A percentile compares a stretch with the other conserved stretches of the same genome.
Conservation (phyloP, 2,888 invertebrate species). For the Leptopilina drosophilae region DNA sequence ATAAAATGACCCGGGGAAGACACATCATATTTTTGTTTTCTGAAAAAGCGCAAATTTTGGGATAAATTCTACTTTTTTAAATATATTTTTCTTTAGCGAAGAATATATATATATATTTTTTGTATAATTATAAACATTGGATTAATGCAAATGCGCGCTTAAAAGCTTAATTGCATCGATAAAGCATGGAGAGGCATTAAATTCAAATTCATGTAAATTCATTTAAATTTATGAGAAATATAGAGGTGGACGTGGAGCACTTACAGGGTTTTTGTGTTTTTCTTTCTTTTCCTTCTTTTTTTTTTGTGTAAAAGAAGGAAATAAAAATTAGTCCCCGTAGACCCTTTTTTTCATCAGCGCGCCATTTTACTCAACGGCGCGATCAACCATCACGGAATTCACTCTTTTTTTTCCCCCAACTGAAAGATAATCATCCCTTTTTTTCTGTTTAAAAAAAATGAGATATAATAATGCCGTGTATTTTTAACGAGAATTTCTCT, state of each 20-base stretch:
- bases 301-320: constrained; percentile 68
- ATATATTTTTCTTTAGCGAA: not conserved
- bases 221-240: constrained; percentile 77
- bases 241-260: constrained; percentile 76
- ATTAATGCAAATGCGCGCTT: constrained; percentile 77
- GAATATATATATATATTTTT: constrained; percentile 47
- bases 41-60: too few species aligned
- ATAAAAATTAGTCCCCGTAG: constrained; percentile 76
- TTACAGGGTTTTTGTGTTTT: constrained; percentile 65
- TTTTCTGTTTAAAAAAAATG: not conserved
- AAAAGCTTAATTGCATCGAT: constrained; percentile 78
- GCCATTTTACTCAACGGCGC: constrained; percentile 51
- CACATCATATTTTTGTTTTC: too few species aligned
- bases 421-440: constrained; percentile 10
- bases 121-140: constrained; percentile 77
- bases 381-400: constrained; percentile 54
- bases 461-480: constrained; percentile 49
- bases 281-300: too few species aligned
- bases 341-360: constrained; percentile 46
- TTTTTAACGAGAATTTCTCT: constrained; percentile 48
- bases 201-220: constrained; percentile 78
- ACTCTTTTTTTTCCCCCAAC: not conserved
- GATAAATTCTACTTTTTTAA: too few species aligned
- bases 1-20: not conserved
- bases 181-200: constrained; percentile 76